Evolutionary conservation across 2,113 vertebrate genomes (phyloP), one percentile per base, ranked within the genome.

Genomic region (Heterochromis multidens): DNA sequence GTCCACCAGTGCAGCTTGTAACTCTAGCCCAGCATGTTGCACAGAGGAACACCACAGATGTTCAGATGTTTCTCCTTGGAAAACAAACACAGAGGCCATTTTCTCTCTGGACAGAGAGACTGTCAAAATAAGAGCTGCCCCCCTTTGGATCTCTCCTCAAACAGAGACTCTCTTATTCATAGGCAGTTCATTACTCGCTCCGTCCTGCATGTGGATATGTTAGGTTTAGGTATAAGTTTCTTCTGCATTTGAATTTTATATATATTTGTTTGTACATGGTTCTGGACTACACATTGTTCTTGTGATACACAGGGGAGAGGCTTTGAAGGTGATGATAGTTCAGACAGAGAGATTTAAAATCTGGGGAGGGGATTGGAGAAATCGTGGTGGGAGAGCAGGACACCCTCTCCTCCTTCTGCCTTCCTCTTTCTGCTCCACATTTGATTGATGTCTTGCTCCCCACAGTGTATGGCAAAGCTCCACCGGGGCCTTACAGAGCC

Each of bases 31-130:
- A 91, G 90, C 88, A 17, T 92, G 92, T 91, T 89, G 93, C 89
- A 86, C 83, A 8, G 40, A 94, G 87, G 87, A 93, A 91, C 90
- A 37, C 80, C 83, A 52, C 94, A 95, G 93, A 94, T 95, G 93
- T 95, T 93, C 95, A 92, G 92, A 94, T 94, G 93, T 93, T 93
- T 93, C 91, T 92, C 58, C 81, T 91, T 60, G 67, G 79, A 92
- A 95, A 95, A 94, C 91, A 95, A 95, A 95, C 93, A 78, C 81
- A 84, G 83, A 82, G 87, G 81, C 84, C 83, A 35, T 89, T 88
- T 92, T 88, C 83, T 83, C 87, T 77, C 88, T 78, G 79, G 85
- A 92, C 87, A 58, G 54, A 57, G 70, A 35, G 86, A 91, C 89
- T 93, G 86, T 93, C 93, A 93, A 93, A 95, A 94, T 92, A 94